Evolutionary conservation across 2,797 vertebrate genomes (phyloP).

Genomic region (Pygocentrus nattereri): DNA sequence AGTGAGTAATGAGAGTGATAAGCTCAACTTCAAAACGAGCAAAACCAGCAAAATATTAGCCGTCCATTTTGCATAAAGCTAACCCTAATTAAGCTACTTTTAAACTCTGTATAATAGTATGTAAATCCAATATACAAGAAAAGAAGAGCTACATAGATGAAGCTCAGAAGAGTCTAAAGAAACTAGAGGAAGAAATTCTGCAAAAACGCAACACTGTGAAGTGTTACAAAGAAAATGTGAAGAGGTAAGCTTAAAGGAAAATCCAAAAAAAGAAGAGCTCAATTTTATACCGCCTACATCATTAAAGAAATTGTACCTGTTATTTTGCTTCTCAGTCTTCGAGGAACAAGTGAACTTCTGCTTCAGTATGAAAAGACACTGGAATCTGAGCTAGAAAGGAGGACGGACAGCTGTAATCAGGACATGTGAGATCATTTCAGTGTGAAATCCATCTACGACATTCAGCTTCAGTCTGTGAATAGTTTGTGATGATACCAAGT

Average conservation of each 20-base stretch:
- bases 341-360: conserved; percentile 65
- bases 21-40: background rate
- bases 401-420: conserved; percentile 65
- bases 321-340: conserved; percentile 67
- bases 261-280: background rate
- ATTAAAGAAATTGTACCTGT: background rate
- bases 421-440: conserved; percentile 70
- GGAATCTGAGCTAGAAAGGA: conserved; percentile 74
- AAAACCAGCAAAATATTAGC: background rate
- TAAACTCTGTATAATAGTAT: conserved; percentile 61
- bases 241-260: conserved; percentile 66
- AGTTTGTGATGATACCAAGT: background rate
- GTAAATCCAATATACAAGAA: conserved; percentile 66
- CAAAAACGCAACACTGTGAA: conserved; percentile 65
- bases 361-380: conserved; percentile 75
- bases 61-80: background rate
- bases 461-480: background rate
- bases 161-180: conserved; percentile 55
- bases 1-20: conserved; percentile 56
- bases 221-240: conserved; percentile 66
- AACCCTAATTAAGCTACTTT: background rate
- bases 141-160: conserved; percentile 65
- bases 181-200: conserved; percentile 70
- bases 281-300: background rate
- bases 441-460: background rate